Evolutionary conservation across 2,113 vertebrate species (phyloP).

Genomic region (Otus sunia): DNA sequence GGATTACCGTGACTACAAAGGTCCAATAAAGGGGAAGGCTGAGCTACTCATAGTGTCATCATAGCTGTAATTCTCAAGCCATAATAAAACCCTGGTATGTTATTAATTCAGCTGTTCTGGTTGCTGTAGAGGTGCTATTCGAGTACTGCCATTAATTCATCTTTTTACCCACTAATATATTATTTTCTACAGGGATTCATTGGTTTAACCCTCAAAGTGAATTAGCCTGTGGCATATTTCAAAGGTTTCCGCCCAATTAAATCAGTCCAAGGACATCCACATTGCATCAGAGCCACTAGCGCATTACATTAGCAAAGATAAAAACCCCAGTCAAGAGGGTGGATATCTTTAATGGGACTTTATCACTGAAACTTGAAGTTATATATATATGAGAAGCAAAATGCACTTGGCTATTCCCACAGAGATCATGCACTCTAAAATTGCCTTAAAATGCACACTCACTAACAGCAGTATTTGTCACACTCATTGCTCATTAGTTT

Average conservation of each 20-base stretch:
- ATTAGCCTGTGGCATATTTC: constrained; percentile 73
- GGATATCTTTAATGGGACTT: constrained; percentile 45
- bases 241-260: constrained; percentile 69
- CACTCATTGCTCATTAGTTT: constrained; percentile 28
- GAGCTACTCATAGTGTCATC: constrained; percentile 51
- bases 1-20: not conserved
- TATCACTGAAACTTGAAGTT: constrained; percentile 30
- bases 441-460: constrained; percentile 27
- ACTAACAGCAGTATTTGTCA: constrained; percentile 29
- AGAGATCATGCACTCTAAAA: constrained; percentile 22
- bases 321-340: constrained; percentile 24
- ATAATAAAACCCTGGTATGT: constrained; percentile 65
- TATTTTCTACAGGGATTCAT: constrained; percentile 73
- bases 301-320: constrained; percentile 36
- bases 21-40: constrained; percentile 52
- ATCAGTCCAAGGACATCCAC: constrained; percentile 67
- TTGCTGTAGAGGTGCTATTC: constrained; percentile 67
- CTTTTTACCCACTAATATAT: constrained; percentile 70
- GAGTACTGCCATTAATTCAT: constrained; percentile 71
- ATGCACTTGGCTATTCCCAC: constrained; percentile 8
- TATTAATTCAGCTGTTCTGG: constrained; percentile 74
- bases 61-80: constrained; percentile 66
- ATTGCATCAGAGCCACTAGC: constrained; percentile 5
- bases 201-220: constrained; percentile 69
- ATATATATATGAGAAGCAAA: not conserved